These are phyloP conservation scores for Rhimphoctona megacephalus DNA, from an alignment of 2,888 invertebrate genomes.

Conservation along the genomic window DNA sequence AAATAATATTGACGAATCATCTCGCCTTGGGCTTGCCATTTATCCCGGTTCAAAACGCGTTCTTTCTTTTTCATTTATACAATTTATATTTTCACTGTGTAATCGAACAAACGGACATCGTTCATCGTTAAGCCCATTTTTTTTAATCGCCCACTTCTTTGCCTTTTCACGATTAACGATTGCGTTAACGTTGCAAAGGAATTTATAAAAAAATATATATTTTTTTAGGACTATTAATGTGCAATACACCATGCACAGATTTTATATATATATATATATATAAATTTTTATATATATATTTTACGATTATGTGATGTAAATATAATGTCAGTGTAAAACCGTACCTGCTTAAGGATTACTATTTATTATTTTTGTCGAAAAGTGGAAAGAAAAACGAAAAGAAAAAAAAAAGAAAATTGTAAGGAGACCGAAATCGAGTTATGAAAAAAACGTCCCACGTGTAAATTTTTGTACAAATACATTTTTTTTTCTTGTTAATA, in stretches of 20 bases:
- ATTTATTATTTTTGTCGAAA: conserved; percentile 81
- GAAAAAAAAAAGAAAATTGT: conserved; percentile 38
- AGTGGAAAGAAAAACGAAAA: conserved; percentile 54
- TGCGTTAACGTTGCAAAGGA: neutral
- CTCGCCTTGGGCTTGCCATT: conserved; percentile 6
- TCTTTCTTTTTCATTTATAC: conserved; percentile 1
- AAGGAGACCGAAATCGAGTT: neutral
- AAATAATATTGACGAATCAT: neutral
- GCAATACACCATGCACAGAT: conserved; percentile 12
- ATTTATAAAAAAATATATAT: neutral
- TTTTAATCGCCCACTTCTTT: neutral
- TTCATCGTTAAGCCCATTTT: neutral
- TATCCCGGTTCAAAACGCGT: conserved; percentile 14
- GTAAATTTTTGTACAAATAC: conserved; percentile 71
- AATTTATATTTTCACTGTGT: neutral
- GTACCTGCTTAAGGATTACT: conserved; percentile 84
- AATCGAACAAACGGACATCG: neutral
- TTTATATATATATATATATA: conserved; percentile 39
- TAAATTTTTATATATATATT: conserved; percentile 51
- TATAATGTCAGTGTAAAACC: conserved; percentile 79
- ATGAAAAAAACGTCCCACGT: conserved; percentile 52
- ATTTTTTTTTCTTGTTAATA: conserved; percentile 72
- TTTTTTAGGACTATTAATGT: conserved; percentile 25
- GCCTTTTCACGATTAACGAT: neutral
- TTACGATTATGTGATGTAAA: conserved; percentile 63